Evolutionary conservation across 2,888 invertebrate genomes (phyloP).

Genomic region (Prosopocoilus inquinatus): DNA sequence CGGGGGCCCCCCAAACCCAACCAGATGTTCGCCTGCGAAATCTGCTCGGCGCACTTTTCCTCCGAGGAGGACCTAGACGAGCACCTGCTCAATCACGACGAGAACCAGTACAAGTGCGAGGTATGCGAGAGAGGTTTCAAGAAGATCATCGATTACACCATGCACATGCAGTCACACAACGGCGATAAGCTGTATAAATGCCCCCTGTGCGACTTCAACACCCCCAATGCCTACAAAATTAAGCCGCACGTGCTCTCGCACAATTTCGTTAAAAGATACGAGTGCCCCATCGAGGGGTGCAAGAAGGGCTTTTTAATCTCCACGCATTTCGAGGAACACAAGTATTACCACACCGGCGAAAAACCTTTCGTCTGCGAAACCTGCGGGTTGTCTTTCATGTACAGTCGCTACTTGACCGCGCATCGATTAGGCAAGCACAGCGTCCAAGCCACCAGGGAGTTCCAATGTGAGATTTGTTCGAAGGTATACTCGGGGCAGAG

Average conservation of each 20-base stretch:
- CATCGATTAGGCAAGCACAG: constrained; percentile 56
- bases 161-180: constrained; percentile 48
- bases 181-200: constrained; percentile 35
- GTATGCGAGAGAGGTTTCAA: constrained; percentile 46
- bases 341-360: constrained; percentile 20
- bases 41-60: constrained; percentile 49
- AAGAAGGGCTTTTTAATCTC: too few relatives aligned
- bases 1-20: too few relatives aligned
- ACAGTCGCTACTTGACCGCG: constrained; percentile 25
- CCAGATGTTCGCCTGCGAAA: constrained; percentile 36
- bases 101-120: constrained; percentile 46
- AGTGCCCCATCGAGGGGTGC: constrained; percentile 40
- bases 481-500: constrained; percentile 46
- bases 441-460: constrained; percentile 47
- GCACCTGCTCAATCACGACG: constrained; percentile 47
- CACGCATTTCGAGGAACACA: not conserved
- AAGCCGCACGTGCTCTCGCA: constrained; percentile 51
- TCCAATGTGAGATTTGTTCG: constrained; percentile 47
- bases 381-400: constrained; percentile 7
- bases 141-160: constrained; percentile 40
- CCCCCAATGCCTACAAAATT: constrained; percentile 40
- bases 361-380: constrained; percentile 21
- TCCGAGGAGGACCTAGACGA: constrained; percentile 50
- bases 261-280: constrained; percentile 49
- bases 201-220: constrained; percentile 41